A percentile compares a stretch with the other conserved stretches of the same genome.
Evolutionary conservation across 2,888 invertebrate genomes (phyloP).

Genomic region (Alsophila aescularia): DNA sequence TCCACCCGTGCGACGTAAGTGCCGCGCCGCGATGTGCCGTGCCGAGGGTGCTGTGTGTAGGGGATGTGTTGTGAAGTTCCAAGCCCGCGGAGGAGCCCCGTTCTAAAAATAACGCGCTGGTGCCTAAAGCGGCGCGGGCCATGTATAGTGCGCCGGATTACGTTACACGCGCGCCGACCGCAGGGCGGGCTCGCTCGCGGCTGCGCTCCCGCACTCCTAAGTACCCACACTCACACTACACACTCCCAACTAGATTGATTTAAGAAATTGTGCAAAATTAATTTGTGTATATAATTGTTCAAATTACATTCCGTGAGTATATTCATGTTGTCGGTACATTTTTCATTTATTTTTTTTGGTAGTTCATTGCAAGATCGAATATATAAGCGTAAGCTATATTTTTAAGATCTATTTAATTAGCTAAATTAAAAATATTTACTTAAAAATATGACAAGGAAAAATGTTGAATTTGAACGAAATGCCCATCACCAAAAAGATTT

Average conservation of each 20-base stretch:
- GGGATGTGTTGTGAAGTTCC: conserved; percentile 45
- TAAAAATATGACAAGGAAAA: too few species aligned
- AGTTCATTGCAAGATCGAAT: too few species aligned
- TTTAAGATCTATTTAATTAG: too few species aligned
- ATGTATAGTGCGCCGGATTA: conserved; percentile 74
- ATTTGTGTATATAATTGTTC: too few species aligned
- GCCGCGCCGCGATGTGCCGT: conserved; percentile 67
- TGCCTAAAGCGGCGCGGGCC: conserved; percentile 57
- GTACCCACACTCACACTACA: conserved; percentile 55
- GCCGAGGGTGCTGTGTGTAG: conserved; percentile 60
- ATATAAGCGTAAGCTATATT: too few species aligned
- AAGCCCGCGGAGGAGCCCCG: conserved; percentile 41
- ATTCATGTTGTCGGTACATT: too few species aligned
- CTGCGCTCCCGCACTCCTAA: conserved; percentile 22
- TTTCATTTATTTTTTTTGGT: too few species aligned
- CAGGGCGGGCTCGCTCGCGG: conserved; percentile 7
- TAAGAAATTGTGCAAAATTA: neutral
- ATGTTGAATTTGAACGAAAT: too few species aligned
- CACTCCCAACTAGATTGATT: conserved; percentile 42
- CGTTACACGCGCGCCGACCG: conserved; percentile 61
- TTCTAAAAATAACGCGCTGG: conserved; percentile 67
- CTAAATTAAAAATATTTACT: too few species aligned
- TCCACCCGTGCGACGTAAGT: conserved; percentile 84
- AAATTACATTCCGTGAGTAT: conserved; percentile 9
- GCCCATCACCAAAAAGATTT: too few species aligned